Percentiles rank a stretch among this genome's conserved stretches.
phyloP scores from a whole-genome alignment of 2,113 vertebrate genomes.

The western clawed frog (Xenopus tropicalis) region UCB_Xtro_10.0 CM004444.2:79632501-79633000 shows the following conservation, averaged over 20 bases:
- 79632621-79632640: constrained; percentile 41
- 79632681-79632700: constrained; percentile 25
- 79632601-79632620: constrained; percentile 23
- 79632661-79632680: constrained; percentile 19
- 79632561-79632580: constrained; percentile 12
- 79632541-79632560: constrained; percentile 14
- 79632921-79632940: too few relatives aligned
- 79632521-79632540: constrained; percentile 5
- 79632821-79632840: constrained; percentile 24
- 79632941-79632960: too few relatives aligned
- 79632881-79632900: constrained; percentile 17
- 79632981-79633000: too few relatives aligned
- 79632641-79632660: constrained; percentile 42
- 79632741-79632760: constrained; percentile 32
- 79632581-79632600: constrained; percentile 11
- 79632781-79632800: constrained; percentile 40
- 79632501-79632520: background rate
- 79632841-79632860: constrained; percentile 9
- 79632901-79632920: background rate
- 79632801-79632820: constrained; percentile 33
- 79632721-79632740: constrained; percentile 47
- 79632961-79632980: too few relatives aligned
- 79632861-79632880: background rate
- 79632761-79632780: constrained; percentile 35
- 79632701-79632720: constrained; percentile 13